Percentiles rank a stretch among this genome's conserved stretches.
Conservation (phyloP, 2,113 vertebrate species). For the Gallinago jamesoni region DNA sequence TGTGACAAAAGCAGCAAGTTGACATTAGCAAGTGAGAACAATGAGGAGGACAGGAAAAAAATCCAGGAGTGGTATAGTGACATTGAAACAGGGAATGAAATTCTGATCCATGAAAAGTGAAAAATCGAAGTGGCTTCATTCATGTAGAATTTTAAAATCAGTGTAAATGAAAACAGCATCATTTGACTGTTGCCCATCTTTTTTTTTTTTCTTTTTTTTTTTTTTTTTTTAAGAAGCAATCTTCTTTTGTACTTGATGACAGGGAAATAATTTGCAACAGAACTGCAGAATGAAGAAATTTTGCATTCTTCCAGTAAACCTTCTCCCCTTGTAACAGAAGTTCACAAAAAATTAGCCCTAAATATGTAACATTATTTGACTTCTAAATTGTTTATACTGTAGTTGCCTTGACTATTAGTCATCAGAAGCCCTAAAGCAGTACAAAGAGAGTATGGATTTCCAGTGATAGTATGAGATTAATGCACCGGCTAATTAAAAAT, state of each 20-base stretch:
- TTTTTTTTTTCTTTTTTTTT: background rate
- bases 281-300: constrained; percentile 1
- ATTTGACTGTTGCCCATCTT: background rate
- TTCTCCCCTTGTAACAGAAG: background rate
- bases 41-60: background rate
- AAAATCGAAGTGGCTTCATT: background rate
- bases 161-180: background rate
- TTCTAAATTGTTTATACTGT: constrained; percentile 39
- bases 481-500: background rate
- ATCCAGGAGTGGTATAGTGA: background rate
- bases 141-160: background rate
- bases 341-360: constrained; percentile 48
- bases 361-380: constrained; percentile 69
- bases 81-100: background rate
- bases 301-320: background rate
- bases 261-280: background rate
- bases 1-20: background rate
- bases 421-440: constrained; percentile 48
- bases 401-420: constrained; percentile 45
- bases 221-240: background rate
- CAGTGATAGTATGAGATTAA: constrained; percentile 51
- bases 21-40: background rate
- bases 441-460: constrained; percentile 50
- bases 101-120: background rate
- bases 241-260: background rate